A percentile compares a stretch with the other conserved stretches of the same genome.
phyloP scores from a whole-genome alignment of 1,140 invertebrate species.

The Lordiphosa mommai region DNA sequence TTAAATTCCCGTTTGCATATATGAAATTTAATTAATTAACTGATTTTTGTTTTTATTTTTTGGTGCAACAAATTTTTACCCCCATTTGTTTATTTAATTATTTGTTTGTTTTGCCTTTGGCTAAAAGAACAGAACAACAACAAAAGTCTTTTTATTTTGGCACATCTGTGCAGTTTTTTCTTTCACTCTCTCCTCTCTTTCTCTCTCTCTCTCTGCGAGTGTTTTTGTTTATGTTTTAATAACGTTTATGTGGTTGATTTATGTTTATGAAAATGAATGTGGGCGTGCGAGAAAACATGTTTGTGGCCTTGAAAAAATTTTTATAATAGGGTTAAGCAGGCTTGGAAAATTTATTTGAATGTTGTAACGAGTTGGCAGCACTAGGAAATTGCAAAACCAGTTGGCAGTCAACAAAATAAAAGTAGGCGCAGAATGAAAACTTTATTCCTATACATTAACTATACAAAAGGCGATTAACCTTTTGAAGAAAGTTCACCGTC shows the following conservation, averaged over 20 bases:
- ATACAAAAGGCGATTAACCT: too few species aligned
- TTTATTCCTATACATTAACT: too few species aligned
- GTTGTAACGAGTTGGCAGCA: too few species aligned
- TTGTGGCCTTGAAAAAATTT: too few species aligned
- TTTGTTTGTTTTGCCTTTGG: conserved; percentile 19
- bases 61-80: conserved; percentile 12
- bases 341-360: too few species aligned
- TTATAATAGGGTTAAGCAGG: too few species aligned
- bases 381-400: too few species aligned
- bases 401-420: too few species aligned
- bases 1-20: conserved; percentile 5
- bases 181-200: conserved; percentile 46
- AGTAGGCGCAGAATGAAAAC: too few species aligned
- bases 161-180: conserved; percentile 62
- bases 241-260: conserved; percentile 68
- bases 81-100: not conserved
- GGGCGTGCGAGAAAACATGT: not conserved
- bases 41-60: conserved; percentile 9
- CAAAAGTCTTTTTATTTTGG: conserved; percentile 28
- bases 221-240: conserved; percentile 69
- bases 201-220: not conserved
- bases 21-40: conserved; percentile 8
- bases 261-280: conserved; percentile 39
- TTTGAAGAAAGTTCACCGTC: too few species aligned
- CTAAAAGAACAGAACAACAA: conserved; percentile 23